Evolutionary conservation across 2,888 invertebrate species (phyloP).

Genomic region (Nomada ferruginata): DNA sequence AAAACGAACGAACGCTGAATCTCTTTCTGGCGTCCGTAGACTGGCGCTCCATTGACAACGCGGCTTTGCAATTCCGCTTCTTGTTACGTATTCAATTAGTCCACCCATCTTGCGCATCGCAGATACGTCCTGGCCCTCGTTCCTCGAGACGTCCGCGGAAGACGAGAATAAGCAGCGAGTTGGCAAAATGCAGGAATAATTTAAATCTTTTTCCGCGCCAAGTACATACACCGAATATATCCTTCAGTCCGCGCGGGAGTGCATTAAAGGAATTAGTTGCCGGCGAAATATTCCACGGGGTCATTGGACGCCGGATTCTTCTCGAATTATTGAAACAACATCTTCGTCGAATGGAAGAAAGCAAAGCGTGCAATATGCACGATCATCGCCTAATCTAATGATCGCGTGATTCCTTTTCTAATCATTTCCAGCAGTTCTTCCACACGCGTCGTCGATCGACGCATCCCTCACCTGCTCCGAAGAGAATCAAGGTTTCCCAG

Average conservation of each 20-base stretch:
- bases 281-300: conserved; percentile 23
- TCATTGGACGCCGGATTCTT: background rate
- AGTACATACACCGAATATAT: background rate
- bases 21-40: conserved; percentile 5
- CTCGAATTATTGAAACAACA: no score
- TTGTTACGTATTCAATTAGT: conserved; percentile 73
- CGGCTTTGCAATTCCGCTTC: conserved; percentile 67
- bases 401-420: conserved; percentile 72
- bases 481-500: background rate
- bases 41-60: conserved; percentile 34
- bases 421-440: background rate
- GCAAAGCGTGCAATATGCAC: conserved; percentile 38
- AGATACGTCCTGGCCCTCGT: conserved; percentile 9
- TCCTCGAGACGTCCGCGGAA: conserved; percentile 1
- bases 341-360: background rate
- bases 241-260: background rate
- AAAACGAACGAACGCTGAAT: background rate
- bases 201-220: conserved; percentile 53
- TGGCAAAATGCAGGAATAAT: conserved; percentile 66
- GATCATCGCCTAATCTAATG: conserved; percentile 67
- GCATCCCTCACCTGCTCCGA: background rate
- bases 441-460: background rate
- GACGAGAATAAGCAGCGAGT: conserved; percentile 33
- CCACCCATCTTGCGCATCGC: conserved; percentile 49
- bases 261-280: conserved; percentile 53